A percentile compares a stretch with the other conserved stretches of the same genome.
phyloP scores from a whole-genome alignment of 1,140 invertebrate species.

The Brachionus plicatilis region DNA sequence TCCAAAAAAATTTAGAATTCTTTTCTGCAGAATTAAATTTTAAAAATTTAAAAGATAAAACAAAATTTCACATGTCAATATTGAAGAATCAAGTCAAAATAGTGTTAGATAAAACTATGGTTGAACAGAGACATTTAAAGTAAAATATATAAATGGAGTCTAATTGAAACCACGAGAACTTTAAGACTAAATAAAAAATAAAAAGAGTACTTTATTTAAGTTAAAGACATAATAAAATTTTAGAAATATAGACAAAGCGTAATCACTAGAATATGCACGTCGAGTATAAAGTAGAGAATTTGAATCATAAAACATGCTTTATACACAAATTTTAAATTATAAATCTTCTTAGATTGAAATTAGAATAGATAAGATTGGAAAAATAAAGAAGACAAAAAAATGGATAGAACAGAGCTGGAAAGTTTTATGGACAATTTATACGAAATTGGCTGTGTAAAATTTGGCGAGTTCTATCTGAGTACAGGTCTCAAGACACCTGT shows the following conservation, averaged over 20 bases:
- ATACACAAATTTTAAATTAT: neutral
- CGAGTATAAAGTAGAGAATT: neutral
- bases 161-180: neutral
- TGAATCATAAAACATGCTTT: neutral
- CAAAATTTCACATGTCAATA: too few species aligned
- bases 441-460: slow-evolving; percentile 38
- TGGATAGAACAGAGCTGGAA: neutral
- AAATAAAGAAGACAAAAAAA: neutral
- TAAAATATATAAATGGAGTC: neutral
- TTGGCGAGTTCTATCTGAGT: slow-evolving; percentile 10
- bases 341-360: neutral
- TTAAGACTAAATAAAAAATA: neutral
- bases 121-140: neutral
- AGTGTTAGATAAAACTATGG: neutral
- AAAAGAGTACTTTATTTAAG: neutral
- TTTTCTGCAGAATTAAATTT: too few species aligned
- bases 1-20: too few species aligned
- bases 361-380: neutral
- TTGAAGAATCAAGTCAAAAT: too few species aligned
- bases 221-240: neutral
- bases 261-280: neutral
- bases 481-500: slow-evolving; percentile 74
- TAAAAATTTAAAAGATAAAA: too few species aligned
- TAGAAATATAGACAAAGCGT: neutral
- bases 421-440: slow-evolving; percentile 38